phyloP scores from a whole-genome alignment of 2,888 invertebrate genomes.

The Brachyptera putata region DNA sequence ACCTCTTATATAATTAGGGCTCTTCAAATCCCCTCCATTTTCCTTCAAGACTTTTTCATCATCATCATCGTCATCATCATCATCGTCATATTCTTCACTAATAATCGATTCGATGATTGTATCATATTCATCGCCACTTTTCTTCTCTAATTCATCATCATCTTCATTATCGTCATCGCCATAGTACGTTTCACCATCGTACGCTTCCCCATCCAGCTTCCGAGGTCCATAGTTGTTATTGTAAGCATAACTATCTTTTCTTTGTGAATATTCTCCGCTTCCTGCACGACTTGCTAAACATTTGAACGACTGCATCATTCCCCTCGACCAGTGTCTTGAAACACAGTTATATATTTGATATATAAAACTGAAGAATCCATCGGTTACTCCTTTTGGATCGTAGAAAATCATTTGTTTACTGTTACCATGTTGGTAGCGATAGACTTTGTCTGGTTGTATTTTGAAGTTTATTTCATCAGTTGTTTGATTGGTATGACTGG shows the following conservation, averaged over 20 bases:
- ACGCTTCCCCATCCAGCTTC: background rate
- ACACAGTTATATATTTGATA: conserved; percentile 14
- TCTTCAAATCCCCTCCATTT: conserved; percentile 10
- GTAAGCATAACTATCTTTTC: too few relatives aligned
- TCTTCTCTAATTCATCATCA: background rate
- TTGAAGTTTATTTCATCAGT: background rate
- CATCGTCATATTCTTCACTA: conserved; percentile 13
- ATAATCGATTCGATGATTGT: background rate
- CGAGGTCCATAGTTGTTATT: background rate
- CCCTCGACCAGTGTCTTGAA: conserved; percentile 10
- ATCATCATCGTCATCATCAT: background rate
- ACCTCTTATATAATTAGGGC: background rate
- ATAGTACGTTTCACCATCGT: background rate
- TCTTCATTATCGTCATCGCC: conserved; percentile 20
- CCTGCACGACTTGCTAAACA: conserved; percentile 7
- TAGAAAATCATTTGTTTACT: background rate
- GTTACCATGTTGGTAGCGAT: background rate
- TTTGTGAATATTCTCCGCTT: too few relatives aligned
- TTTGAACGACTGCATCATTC: conserved; percentile 23
- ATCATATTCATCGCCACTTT: conserved; percentile 1
- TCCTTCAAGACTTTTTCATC: conserved; percentile 1
- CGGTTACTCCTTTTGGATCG: background rate
- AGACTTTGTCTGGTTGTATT: background rate
- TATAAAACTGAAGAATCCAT: background rate
- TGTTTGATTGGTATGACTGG: background rate